Base-by-base conservation (phyloP, 2,888 invertebrate genomes). In the Polyploca ridens region DNA sequence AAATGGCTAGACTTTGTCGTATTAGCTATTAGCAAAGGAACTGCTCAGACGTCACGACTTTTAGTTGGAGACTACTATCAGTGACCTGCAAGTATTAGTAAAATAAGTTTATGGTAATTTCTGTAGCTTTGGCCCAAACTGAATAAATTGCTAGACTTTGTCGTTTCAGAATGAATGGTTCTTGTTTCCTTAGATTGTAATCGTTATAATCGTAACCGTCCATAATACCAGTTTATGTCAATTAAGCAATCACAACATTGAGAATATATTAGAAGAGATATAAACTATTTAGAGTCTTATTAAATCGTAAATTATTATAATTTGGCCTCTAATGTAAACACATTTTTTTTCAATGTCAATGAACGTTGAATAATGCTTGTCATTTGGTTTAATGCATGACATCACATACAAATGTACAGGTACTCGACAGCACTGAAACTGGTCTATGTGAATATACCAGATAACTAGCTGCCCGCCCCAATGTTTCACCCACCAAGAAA, bases 291-390 rank as follows among this genome's bases (percentile, higher is more conserved):
- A 46, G 46, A 46, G 46, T 5, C 13, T 33, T 33, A 58, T 33
- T 33, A 59, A 33, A n/a, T 8, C 35, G 8, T 16, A n/a, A 35
- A 16, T 35, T 35, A 59, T 38, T n/a, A 59, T 35, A 41, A 59
- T 16, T 16, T 59, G n/a, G 19, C 54, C 10, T 16, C 19, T 19
- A 19, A 54, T 54, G 19, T 54, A 54, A 54, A 19, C 19, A 54
- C 19, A 46, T 46, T 46, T 59, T 33, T 59, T 35, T 59, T 35
- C 59, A 59, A 59, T 59, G 59, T 59, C 59, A 59, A 59, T 38
- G 59, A 59, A 14, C 16, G 59, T 59, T 59, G 38, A 38, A 59
- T n/a, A 54, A 54, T 8, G 10, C 16, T 54, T 7, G 33, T 16
- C 38, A 59, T 33, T 59, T 4, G 10, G 16, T 8, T 38, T 35